Evolutionary conservation across 2,888 invertebrate species (phyloP), one percentile per base, ranked within the genome.

Genomic region (Peribatodes rhomboidaria): DNA sequence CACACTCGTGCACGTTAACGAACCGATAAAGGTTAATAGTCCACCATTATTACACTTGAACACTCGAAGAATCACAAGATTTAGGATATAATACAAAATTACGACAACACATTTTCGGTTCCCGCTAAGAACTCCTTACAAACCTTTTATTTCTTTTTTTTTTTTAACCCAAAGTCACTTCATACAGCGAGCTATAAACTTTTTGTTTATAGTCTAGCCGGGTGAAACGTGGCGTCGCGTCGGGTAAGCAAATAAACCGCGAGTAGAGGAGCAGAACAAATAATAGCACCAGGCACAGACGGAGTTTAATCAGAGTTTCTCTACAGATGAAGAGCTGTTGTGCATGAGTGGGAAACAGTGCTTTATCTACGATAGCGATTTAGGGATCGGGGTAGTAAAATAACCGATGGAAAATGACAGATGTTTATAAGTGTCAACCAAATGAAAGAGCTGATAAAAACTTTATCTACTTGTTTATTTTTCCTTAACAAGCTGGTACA

Each of bases 281-380:
- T 53, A 39, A 53, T 33, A 42, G 54, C 16, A 39, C 27, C 42
- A n/a, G 55, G 46, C 59, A 18, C 41, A 61, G 60, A 57, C 64
- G 8, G 59, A 64, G 70, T 65, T 70, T 70, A 68, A 70, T 70
- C 66, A 68, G 62, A 69, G 59, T 60, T 65, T 56, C 54, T 44
- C 55, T 60, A 18, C 49, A 31, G 33, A 44, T 42, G 53, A 31
- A 47, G 58, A 52, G 44, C 44, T 33, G 55, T 50, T 56, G 46
- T 54, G 47, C 50, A 55, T 61, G 31, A 35, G 61, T 35, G 8
- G 37, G n/a, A 39, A 39, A 52, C 61, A 22, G 49, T 46, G 8
- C 9, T 37, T 16, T n/a, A 53, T 2, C 16, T 1, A 60, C 53
- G 27, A 53, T 31, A 6, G 16, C 9, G 11, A n/a, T 22, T 49